Conservation (phyloP, 2,113 vertebrate species). For the Montifringilla adamsi region DNA sequence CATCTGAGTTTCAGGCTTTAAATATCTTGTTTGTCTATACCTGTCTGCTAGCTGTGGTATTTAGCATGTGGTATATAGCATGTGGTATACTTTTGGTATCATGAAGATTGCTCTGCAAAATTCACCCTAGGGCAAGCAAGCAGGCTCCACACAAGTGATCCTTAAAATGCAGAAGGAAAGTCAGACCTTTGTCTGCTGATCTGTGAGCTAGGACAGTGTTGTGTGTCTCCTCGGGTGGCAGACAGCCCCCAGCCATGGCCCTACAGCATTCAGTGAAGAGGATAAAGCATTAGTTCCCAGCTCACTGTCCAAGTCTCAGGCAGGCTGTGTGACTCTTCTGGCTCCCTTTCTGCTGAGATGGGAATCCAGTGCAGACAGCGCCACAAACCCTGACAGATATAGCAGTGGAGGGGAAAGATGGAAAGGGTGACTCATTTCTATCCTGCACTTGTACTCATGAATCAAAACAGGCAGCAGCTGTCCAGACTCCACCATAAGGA, state of each 20-base stretch:
- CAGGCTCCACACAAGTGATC: background rate
- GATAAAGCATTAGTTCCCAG: background rate
- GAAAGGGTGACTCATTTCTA: background rate
- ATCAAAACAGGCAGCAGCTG: background rate
- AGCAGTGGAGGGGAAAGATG: background rate
- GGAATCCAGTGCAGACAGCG: background rate
- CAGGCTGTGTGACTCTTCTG: background rate
- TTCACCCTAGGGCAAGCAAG: background rate
- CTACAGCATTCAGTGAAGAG: background rate
- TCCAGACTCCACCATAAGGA: background rate
- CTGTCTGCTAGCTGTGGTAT: background rate
- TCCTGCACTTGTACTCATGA: background rate
- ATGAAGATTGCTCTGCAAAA: background rate
- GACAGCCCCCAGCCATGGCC: background rate
- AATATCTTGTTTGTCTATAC: slow-evolving; percentile 20
- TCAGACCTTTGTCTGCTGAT: background rate
- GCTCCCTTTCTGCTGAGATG: background rate
- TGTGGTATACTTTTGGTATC: background rate
- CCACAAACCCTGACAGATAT: background rate
- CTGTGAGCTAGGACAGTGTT: background rate
- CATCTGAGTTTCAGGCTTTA: slow-evolving; percentile 8
- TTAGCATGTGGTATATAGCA: background rate
- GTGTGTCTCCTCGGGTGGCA: background rate
- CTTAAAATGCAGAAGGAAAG: background rate
- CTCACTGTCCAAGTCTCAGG: background rate